Evolutionary conservation across 2,797 vertebrate genomes (phyloP).

Genomic region (Tinamus major): DNA sequence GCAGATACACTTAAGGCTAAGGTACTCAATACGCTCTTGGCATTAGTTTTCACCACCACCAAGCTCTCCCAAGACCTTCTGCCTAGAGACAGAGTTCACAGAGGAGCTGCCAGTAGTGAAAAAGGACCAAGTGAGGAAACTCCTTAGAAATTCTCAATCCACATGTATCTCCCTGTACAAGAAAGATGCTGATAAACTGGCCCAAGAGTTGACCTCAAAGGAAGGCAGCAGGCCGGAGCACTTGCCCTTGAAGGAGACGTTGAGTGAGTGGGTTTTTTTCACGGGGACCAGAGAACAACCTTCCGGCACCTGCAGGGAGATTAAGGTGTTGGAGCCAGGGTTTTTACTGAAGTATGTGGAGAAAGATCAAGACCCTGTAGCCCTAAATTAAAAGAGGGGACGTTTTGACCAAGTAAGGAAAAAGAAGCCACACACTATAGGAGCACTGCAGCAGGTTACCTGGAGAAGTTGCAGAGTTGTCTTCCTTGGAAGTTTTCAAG

Average conservation of each 20-base stretch:
- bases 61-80: neutral
- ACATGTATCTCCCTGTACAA: neutral
- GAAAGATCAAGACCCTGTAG: neutral
- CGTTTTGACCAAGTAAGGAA: neutral
- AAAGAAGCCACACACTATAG: neutral
- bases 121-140: neutral
- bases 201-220: neutral
- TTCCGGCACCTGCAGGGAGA: neutral
- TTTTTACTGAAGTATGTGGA: neutral
- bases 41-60: neutral
- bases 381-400: neutral
- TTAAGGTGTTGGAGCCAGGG: neutral
- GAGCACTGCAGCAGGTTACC: neutral
- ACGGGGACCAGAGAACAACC: neutral
- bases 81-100: neutral
- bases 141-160: neutral
- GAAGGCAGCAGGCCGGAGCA: neutral
- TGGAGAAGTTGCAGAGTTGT: neutral
- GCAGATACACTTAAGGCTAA: neutral
- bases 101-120: neutral
- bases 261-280: neutral
- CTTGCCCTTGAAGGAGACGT: neutral
- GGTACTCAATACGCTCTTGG: neutral
- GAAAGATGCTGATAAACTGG: neutral
- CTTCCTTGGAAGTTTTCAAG: neutral